These are phyloP conservation scores for Peromyscus melanophrys DNA, from an alignment of 2,797 vertebrate species.

Conservation along the genomic window DNA sequence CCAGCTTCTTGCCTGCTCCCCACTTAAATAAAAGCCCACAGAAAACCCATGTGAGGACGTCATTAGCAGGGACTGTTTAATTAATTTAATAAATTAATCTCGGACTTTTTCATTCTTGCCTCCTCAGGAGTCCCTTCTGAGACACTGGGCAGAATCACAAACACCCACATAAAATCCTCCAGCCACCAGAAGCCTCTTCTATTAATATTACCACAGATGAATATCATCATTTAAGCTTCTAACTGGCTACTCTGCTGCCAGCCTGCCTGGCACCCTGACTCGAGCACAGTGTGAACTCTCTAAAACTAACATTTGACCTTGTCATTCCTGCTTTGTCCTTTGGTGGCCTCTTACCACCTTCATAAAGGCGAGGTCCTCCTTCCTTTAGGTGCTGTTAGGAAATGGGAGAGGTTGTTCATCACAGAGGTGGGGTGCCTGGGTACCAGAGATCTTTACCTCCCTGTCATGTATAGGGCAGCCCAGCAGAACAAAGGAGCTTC, in stretches of 20 bases:
- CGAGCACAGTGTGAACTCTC: fast-evolving
- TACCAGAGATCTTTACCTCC: neutral
- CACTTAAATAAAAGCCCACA: conserved; percentile 7
- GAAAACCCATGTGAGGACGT: conserved; percentile 7
- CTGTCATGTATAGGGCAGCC: neutral
- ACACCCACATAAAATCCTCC: conserved; percentile 62
- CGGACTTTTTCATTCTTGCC: conserved; percentile 10
- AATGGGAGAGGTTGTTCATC: neutral
- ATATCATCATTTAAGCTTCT: conserved; percentile 21
- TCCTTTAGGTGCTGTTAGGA: neutral
- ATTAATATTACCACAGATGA: conserved; percentile 52
- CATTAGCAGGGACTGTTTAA: neutral
- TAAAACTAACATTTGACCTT: neutral
- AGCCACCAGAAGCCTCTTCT: conserved; percentile 29
- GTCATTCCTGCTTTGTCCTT: neutral
- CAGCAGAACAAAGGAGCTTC: neutral
- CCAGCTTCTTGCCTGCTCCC: neutral
- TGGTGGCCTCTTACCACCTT: neutral
- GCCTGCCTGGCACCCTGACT: neutral
- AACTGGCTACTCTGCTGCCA: neutral
- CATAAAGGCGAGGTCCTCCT: neutral
- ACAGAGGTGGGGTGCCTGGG: neutral
- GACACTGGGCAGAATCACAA: conserved; percentile 38
- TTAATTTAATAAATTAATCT: conserved; percentile 77
- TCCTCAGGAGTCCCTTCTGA: conserved; percentile 53